Base-by-base conservation (phyloP, 2,113 vertebrate genomes). In the Chaetodon trifascialis region DNA sequence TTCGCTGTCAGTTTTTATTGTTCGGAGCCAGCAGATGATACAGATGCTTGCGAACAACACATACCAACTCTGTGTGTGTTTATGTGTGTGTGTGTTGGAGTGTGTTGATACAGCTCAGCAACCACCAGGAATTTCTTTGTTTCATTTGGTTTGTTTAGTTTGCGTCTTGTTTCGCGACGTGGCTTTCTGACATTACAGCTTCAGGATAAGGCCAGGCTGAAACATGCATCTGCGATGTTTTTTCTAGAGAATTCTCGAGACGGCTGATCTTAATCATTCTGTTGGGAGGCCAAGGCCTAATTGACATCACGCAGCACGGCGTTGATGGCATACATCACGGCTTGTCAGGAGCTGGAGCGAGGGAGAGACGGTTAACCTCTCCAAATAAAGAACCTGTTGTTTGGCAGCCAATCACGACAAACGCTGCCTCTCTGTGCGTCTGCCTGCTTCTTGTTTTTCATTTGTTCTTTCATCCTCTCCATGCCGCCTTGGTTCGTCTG, bases 321-420 rank as follows among this genome's bases (percentile, higher is more conserved):
- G 74, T 82, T 74, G 87, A 80, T 85, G 73, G 85, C 70, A 69
- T 34, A 66, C 75, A 68, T 30, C 30, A 30, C 30, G 1, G 76
- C 75, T 68, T 0, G 30, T 79, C 56, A 21, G 80, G 51, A 72
- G 80, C 51, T 52, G 58, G 73, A 77, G 79, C 23, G 73, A 14
- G 77, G 21, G 42, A 59, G 52, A 9, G 75, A 36, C 46, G 66
- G 79, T 86, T 87, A 82, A 78, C 66, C 54, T 73, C 84, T 47
- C 67, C 65, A 87, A 83, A 94, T 88, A 93, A 93, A 92, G 91
- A 80, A 85, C 73, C 65, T 86, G 86, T 91, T 94, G 93, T 93
- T 88, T 51, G 5, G 64, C 68, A 56, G 74, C 40, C 42, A 82
- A 77, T 86, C 42, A 34, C 69, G 87, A 85, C 86, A 85, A 73